Conservation (phyloP, 2,888 invertebrate genomes). For the Holacanthella duospinosa region DNA sequence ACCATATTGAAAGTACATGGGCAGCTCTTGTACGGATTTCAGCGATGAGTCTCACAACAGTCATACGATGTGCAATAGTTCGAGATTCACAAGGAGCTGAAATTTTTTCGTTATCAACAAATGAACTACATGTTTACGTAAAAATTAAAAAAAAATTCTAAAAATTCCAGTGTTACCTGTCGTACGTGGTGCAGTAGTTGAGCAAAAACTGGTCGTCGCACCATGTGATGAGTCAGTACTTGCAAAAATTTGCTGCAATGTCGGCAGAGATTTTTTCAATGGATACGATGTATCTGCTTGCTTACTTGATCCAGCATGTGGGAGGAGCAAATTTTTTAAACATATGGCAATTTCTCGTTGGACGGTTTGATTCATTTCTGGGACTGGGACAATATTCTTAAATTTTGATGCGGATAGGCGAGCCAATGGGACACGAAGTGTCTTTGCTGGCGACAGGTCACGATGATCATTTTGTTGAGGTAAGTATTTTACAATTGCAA, state of each 20-base stretch:
- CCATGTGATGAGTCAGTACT: no score
- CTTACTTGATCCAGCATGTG: not conserved
- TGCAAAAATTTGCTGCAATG: not conserved
- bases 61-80: constrained; percentile 35
- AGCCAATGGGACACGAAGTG: constrained; percentile 9
- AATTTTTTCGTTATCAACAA: no score
- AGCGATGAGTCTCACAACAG: constrained; percentile 41
- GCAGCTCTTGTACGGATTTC: constrained; percentile 40
- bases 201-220: no score
- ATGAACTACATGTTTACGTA: no score
- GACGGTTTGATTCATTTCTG: not conserved
- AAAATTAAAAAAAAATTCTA: no score
- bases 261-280: not conserved
- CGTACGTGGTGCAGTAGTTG: no score
- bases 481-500: not conserved
- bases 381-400: not conserved
- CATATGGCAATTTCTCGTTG: not conserved
- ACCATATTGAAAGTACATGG: constrained; percentile 39
- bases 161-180: not conserved
- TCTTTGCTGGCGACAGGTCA: constrained; percentile 12
- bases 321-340: not conserved
- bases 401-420: constrained; percentile 12
- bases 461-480: not conserved
- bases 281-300: not conserved
- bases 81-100: constrained; percentile 11